These are phyloP conservation scores for Peromyscus leucopus DNA, from an alignment of 2,113 vertebrate genomes.

Conservation along the genomic window DNA sequence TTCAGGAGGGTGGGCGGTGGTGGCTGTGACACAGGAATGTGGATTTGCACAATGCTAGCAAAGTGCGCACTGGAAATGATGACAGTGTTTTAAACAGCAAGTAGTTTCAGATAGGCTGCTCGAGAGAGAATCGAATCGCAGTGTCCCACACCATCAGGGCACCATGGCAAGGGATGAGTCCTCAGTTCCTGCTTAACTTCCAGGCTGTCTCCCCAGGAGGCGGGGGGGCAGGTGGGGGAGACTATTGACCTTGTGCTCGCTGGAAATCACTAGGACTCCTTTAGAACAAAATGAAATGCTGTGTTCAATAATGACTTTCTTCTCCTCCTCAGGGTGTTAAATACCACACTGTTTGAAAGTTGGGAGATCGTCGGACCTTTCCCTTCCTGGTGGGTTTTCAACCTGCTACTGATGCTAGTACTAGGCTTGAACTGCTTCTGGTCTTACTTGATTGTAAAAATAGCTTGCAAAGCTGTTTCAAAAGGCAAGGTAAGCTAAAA, in stretches of 20 bases:
- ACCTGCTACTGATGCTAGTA: conserved; percentile 93
- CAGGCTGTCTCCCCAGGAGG: neutral
- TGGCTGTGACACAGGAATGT: neutral
- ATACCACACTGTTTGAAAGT: conserved; percentile 96
- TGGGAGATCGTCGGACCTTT: conserved; percentile 98
- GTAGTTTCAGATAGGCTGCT: neutral
- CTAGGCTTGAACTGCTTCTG: conserved; percentile 96
- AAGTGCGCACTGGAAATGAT: neutral
- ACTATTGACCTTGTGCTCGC: neutral
- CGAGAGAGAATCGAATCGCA: neutral
- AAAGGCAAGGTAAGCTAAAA: conserved; percentile 95
- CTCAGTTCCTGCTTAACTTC: neutral
- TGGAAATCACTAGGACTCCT: neutral
- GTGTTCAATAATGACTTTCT: conserved; percentile 58
- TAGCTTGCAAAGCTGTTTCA: conserved; percentile 94
- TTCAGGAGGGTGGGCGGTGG: neutral
- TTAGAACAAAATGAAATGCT: conserved; percentile 21
- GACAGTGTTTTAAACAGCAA: neutral
- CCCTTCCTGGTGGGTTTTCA: conserved; percentile 98
- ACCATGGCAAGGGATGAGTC: accelerated
- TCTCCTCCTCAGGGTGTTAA: conserved; percentile 93
- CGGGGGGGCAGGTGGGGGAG: too few relatives aligned
- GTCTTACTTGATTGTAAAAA: conserved; percentile 97
- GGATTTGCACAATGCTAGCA: neutral
- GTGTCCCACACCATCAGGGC: neutral